Percentiles rank a stretch among this genome's conserved stretches.
Conservation (phyloP, 1,140 invertebrate species). For the Mizuhopecten yessoensis region DNA sequence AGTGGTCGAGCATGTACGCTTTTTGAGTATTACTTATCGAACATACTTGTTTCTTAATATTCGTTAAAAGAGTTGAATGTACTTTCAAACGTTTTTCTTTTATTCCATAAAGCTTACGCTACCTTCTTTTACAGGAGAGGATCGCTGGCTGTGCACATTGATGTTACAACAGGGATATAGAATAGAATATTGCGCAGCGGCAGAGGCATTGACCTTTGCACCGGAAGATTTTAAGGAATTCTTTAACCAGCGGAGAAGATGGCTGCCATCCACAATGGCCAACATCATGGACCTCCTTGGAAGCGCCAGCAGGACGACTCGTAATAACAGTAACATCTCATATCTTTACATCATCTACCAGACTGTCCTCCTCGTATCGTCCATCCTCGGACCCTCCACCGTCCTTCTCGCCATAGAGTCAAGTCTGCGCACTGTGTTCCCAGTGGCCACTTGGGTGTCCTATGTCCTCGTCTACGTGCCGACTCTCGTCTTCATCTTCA, state of each 20-base stretch:
- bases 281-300: conserved; percentile 87
- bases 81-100: too few relatives aligned
- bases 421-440: conserved; percentile 90
- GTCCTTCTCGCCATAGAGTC: conserved; percentile 98
- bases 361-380: conserved; percentile 84
- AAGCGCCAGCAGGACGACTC: conserved; percentile 85
- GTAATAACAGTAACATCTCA: conserved; percentile 86
- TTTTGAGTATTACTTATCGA: too few relatives aligned
- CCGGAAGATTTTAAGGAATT: conserved; percentile 85
- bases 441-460: conserved; percentile 63
- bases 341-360: conserved; percentile 85
- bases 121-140: conserved; percentile 84
- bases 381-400: conserved; percentile 88
- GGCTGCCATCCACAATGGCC: conserved; percentile 88
- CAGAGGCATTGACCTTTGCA: conserved; percentile 87
- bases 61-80: too few relatives aligned
- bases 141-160: conserved; percentile 87
- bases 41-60: too few relatives aligned
- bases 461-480: conserved; percentile 77
- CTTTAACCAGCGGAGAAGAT: conserved; percentile 85
- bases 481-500: conserved; percentile 87
- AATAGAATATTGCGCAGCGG: conserved; percentile 87
- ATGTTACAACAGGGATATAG: conserved; percentile 86
- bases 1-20: too few relatives aligned
- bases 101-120: too few relatives aligned